phyloP scores from a whole-genome alignment of 2,888 invertebrate genomes.

The Caenorhabditis sp. region DNA sequence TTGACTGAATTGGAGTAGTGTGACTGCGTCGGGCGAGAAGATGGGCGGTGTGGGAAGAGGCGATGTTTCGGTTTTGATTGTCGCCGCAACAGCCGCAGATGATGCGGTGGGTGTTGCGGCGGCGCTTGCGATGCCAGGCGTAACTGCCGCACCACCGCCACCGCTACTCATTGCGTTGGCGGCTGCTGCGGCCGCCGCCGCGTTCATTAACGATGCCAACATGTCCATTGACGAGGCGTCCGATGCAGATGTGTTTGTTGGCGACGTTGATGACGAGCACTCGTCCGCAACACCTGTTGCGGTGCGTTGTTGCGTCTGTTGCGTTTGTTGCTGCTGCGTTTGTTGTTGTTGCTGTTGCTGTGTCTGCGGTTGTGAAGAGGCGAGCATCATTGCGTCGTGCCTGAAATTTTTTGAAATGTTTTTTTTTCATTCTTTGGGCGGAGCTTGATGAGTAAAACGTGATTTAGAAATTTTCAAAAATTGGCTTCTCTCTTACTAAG shows the following conservation, averaged over 20 bases:
- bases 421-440: no score
- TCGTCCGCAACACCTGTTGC: constrained; percentile 6
- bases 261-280: constrained; percentile 40
- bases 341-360: constrained; percentile 14
- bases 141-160: background rate
- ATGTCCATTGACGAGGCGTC: constrained; percentile 42
- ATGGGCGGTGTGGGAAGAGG: constrained; percentile 25
- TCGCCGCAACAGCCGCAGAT: background rate
- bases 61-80: constrained; percentile 27
- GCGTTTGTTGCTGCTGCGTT: background rate
- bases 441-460: no score
- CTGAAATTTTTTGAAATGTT: no score
- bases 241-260: constrained; percentile 46
- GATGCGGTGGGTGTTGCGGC: constrained; percentile 11
- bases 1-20: constrained; percentile 36
- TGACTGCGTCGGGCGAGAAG: constrained; percentile 24
- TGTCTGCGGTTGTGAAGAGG: constrained; percentile 20
- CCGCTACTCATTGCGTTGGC: background rate
- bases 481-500: no score
- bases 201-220: constrained; percentile 34
- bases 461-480: no score
- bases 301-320: background rate
- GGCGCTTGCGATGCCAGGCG: constrained; percentile 16
- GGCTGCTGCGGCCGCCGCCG: constrained; percentile 14
- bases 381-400: constrained; percentile 44